phyloP scores from a whole-genome alignment of 2,113 vertebrate genomes.

The Gymnobelideus leadbeateri region DNA sequence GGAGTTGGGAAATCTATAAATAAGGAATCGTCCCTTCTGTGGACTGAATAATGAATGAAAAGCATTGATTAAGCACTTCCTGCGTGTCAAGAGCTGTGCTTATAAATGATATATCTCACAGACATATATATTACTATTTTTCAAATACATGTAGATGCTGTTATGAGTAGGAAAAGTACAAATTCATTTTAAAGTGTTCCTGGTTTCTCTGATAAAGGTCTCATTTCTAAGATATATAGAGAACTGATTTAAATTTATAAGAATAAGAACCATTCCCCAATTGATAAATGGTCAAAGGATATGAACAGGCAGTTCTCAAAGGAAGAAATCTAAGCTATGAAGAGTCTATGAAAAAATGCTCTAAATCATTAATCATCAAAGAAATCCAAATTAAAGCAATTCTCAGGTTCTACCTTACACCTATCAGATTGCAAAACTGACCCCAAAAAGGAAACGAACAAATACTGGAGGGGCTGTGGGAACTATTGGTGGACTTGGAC shows the following conservation, averaged over 20 bases:
- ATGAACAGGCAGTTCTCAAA: neutral
- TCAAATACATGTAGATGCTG: neutral
- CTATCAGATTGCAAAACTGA: neutral
- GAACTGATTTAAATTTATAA: neutral
- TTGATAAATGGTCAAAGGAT: neutral
- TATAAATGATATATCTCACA: neutral
- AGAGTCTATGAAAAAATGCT: neutral
- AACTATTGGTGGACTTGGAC: neutral
- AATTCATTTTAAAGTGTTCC: neutral
- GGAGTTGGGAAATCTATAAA: neutral
- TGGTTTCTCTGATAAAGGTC: neutral
- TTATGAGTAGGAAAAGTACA: neutral
- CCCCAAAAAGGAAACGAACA: neutral
- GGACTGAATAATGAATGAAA: neutral
- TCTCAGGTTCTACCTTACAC: neutral
- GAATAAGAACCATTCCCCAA: constrained; percentile 2
- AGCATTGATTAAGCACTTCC: neutral
- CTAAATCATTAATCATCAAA: neutral
- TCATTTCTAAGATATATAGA: neutral
- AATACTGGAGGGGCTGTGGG: neutral
- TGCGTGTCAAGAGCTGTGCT: neutral
- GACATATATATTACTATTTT: neutral
- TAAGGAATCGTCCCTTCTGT: neutral
- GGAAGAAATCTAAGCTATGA: neutral
- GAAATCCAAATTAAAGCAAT: neutral